Conservation (phyloP, 2,797 vertebrate genomes). For the Leucoraja ocellata region DNA sequence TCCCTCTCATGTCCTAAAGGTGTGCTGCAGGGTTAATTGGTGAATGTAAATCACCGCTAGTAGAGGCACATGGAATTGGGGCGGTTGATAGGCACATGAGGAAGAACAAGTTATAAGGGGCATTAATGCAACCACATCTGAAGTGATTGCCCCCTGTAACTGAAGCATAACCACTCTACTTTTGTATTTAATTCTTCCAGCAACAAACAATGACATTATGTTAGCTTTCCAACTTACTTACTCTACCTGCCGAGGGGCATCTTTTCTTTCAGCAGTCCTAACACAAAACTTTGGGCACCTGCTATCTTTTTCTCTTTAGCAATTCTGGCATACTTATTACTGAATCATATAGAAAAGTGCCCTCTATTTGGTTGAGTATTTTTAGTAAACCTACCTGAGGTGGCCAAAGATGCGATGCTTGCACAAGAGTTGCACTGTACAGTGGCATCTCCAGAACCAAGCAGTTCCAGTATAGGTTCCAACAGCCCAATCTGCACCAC, state of each 20-base stretch:
- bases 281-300: background rate
- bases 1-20: too few relatives aligned
- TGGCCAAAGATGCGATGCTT: slow-evolving; percentile 62
- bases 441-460: slow-evolving; percentile 62
- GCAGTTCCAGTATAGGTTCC: slow-evolving; percentile 65
- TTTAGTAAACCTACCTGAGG: slow-evolving; percentile 57
- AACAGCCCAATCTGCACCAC: slow-evolving; percentile 67
- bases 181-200: too few relatives aligned
- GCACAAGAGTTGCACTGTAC: slow-evolving; percentile 70
- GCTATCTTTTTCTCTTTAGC: background rate
- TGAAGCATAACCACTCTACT: too few relatives aligned
- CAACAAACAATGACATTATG: too few relatives aligned
- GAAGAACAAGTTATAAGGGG: too few relatives aligned
- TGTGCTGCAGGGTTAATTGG: too few relatives aligned
- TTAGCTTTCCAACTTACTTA: too few relatives aligned
- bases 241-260: background rate
- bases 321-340: background rate
- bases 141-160: too few relatives aligned
- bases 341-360: background rate
- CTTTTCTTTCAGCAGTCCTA: background rate
- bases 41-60: too few relatives aligned
- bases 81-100: too few relatives aligned
- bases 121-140: too few relatives aligned
- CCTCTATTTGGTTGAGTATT: background rate
- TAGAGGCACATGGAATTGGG: too few relatives aligned